Conservation (phyloP, 1,140 invertebrate species). For the Drosophila funebris region DNA sequence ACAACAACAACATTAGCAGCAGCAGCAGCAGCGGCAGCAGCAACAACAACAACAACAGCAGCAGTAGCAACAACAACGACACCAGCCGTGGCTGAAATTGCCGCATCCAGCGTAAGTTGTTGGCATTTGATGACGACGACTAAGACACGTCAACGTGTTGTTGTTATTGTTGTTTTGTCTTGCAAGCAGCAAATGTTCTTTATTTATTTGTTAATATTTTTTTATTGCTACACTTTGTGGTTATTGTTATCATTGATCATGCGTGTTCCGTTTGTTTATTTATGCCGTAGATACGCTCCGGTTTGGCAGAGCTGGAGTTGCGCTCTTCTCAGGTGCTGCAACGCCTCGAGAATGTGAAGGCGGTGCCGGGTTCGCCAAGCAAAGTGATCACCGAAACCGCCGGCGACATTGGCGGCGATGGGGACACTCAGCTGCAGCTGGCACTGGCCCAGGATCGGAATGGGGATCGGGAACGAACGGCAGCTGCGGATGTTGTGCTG, state of each 20-base stretch:
- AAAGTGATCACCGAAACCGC: constrained; percentile 9
- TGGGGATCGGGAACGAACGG: not conserved
- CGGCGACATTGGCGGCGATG: not conserved
- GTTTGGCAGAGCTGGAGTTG: constrained; percentile 78
- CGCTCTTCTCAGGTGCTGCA: constrained; percentile 78
- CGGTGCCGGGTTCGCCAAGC: constrained; percentile 39
- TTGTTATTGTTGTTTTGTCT: not conserved
- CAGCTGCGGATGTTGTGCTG: constrained; percentile 23
- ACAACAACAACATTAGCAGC: not conserved
- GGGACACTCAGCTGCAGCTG: not conserved
- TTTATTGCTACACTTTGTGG: constrained; percentile 17
- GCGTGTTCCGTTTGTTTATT: constrained; percentile 31
- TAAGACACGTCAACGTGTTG: constrained; percentile 10
- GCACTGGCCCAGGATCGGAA: constrained; percentile 19
- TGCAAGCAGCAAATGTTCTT: no score
- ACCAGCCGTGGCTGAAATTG: constrained; percentile 56
- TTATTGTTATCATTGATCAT: not conserved
- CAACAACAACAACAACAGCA: not conserved
- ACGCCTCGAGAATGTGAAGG: constrained; percentile 77
- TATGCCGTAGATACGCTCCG: constrained; percentile 73
- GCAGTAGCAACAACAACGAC: not conserved
- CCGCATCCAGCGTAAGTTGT: constrained; percentile 58
- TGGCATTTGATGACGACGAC: constrained; percentile 10
- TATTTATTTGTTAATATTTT: constrained; percentile 12
- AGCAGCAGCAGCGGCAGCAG: not conserved